Conservation (phyloP, 1,140 invertebrate species). For the Ostrea denselamellosa region DNA sequence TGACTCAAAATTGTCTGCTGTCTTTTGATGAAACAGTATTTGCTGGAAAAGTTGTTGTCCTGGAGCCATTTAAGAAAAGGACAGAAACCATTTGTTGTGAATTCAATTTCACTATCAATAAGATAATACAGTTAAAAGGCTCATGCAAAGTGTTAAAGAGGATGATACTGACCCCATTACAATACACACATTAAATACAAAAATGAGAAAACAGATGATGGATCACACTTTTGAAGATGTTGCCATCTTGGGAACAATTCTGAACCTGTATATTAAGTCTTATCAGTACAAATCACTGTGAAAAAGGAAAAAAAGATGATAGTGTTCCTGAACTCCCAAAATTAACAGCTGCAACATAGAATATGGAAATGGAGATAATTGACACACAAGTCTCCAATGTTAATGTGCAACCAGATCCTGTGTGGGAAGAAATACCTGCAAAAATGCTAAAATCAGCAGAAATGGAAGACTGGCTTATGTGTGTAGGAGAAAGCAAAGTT, state of each 20-base stretch:
- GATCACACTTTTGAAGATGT: background rate
- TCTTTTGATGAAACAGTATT: slow-evolving; percentile 43
- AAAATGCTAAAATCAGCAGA: too few species aligned
- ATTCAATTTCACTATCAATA: slow-evolving; percentile 42
- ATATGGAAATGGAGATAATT: background rate
- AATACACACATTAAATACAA: background rate
- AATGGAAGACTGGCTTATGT: too few species aligned
- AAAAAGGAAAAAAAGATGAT: background rate
- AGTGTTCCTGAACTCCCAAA: background rate
- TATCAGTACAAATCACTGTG: background rate
- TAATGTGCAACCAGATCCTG: too few species aligned
- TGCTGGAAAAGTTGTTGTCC: slow-evolving; percentile 43
- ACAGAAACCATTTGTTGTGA: slow-evolving; percentile 44
- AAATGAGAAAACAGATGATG: slow-evolving; percentile 31
- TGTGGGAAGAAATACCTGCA: too few species aligned
- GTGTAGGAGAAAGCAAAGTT: too few species aligned
- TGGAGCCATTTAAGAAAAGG: slow-evolving; percentile 44
- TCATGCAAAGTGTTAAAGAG: background rate
- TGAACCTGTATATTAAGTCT: slow-evolving; percentile 43
- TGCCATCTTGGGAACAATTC: background rate
- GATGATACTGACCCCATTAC: background rate
- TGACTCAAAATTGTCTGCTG: slow-evolving; percentile 38
- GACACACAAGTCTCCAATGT: background rate
- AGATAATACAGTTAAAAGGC: slow-evolving; percentile 47
- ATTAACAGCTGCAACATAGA: background rate